phyloP scores from a whole-genome alignment of 2,797 vertebrate genomes.

The Microhierax caerulescens region DNA sequence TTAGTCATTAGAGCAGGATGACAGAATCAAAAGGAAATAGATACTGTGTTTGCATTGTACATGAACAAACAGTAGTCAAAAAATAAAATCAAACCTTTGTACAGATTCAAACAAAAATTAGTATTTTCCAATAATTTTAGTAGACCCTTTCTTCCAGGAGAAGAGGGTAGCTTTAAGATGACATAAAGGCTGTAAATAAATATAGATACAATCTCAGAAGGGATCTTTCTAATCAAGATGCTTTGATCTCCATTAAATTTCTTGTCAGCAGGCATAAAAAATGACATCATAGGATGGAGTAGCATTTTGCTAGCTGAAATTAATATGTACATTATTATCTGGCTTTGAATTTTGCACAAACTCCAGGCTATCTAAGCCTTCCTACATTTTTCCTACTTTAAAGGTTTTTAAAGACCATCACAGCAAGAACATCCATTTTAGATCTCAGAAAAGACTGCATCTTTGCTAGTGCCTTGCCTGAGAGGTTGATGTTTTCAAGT shows the following conservation, averaged over 20 bases:
- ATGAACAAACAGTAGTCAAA: not conserved
- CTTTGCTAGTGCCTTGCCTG: not conserved
- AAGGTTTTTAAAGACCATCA: constrained; percentile 9
- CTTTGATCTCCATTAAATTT: not conserved
- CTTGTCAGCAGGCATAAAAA: constrained; percentile 28
- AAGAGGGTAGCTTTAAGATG: not conserved
- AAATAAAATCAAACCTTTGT: constrained; percentile 2
- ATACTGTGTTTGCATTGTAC: not conserved
- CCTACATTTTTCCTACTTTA: constrained; percentile 3
- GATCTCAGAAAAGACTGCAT: not conserved
- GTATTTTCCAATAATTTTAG: not conserved
- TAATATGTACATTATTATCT: not conserved
- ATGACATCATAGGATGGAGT: not conserved
- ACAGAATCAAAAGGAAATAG: not conserved
- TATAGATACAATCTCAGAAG: not conserved
- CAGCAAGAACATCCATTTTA: constrained; percentile 36
- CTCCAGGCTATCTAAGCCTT: not conserved
- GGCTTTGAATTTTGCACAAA: constrained; percentile 2
- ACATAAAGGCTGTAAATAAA: constrained; percentile 4
- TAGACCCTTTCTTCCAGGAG: not conserved
- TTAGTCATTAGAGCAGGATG: not conserved
- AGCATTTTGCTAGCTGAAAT: not conserved
- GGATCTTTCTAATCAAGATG: constrained; percentile 6
- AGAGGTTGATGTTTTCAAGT: constrained; percentile 5
- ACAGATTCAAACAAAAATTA: not conserved